Evolutionary conservation across 2,888 invertebrate genomes (phyloP).

Genomic region (Penaeus monodon): DNA sequence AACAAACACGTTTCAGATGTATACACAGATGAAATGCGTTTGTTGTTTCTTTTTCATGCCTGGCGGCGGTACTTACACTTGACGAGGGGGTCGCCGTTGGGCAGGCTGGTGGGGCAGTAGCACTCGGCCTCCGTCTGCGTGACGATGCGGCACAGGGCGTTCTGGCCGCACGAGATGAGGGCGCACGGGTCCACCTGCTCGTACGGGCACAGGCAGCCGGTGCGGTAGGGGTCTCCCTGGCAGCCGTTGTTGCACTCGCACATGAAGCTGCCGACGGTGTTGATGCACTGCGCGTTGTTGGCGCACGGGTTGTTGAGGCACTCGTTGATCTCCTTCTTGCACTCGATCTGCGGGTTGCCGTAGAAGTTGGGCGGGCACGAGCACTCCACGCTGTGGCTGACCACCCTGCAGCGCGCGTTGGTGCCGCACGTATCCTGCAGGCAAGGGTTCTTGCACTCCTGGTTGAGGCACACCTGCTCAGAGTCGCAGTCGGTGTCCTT

Average conservation of each 20-base stretch:
- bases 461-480: slow-evolving; percentile 80
- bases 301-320: slow-evolving; percentile 82
- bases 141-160: slow-evolving; percentile 83
- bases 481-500: slow-evolving; percentile 66
- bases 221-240: slow-evolving; percentile 80
- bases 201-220: slow-evolving; percentile 82
- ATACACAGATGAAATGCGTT: not conserved
- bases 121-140: slow-evolving; percentile 74
- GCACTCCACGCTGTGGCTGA: slow-evolving; percentile 77
- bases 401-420: slow-evolving; percentile 75
- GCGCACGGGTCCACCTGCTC: slow-evolving; percentile 81
- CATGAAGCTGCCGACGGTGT: slow-evolving; percentile 79
- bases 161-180: slow-evolving; percentile 83
- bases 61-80: slow-evolving; percentile 78
- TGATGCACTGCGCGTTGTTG: slow-evolving; percentile 84
- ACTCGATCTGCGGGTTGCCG: slow-evolving; percentile 84
- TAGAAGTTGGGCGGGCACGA: slow-evolving; percentile 85
- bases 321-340: slow-evolving; percentile 73
- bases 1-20: too few relatives aligned
- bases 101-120: slow-evolving; percentile 85
- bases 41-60: not conserved
- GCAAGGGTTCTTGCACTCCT: slow-evolving; percentile 83
- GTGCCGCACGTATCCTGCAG: slow-evolving; percentile 85
- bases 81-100: slow-evolving; percentile 86
- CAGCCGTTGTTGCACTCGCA: slow-evolving; percentile 86